Evolutionary conservation across 1,140 invertebrate species (phyloP).

Genomic region (Parasteatoda tepidariorum): DNA sequence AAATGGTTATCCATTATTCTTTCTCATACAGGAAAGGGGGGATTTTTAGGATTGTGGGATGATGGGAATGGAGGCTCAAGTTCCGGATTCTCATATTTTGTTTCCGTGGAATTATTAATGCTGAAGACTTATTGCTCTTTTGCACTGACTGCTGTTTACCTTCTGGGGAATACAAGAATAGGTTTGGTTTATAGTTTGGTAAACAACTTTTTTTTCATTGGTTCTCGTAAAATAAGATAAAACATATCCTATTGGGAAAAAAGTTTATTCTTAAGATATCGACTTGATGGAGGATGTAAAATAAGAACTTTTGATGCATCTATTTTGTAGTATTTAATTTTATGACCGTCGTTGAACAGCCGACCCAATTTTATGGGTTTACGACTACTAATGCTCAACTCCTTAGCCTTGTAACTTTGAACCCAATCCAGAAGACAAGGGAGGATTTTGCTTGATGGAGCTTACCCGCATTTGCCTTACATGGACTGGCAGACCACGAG

Average conservation of each 20-base stretch:
- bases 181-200: neutral
- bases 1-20: neutral
- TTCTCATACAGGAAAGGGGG: too few species aligned
- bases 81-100: neutral
- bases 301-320: too few species aligned
- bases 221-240: neutral
- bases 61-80: neutral
- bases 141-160: neutral
- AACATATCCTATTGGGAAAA: neutral
- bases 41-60: neutral
- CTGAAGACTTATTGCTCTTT: neutral
- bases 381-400: too few species aligned
- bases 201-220: neutral
- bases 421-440: too few species aligned
- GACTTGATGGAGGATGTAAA: too few species aligned
- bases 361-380: too few species aligned
- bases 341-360: too few species aligned
- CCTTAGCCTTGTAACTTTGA: too few species aligned
- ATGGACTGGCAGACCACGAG: too few species aligned
- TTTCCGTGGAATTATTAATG: conserved; percentile 21
- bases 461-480: too few species aligned
- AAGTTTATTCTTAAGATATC: neutral
- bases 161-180: neutral
- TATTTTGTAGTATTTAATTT: too few species aligned
- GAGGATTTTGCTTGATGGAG: too few species aligned